These are phyloP conservation scores for Dromas ardeola DNA, from an alignment of 2,113 vertebrate genomes.

Conservation along the genomic window DNA sequence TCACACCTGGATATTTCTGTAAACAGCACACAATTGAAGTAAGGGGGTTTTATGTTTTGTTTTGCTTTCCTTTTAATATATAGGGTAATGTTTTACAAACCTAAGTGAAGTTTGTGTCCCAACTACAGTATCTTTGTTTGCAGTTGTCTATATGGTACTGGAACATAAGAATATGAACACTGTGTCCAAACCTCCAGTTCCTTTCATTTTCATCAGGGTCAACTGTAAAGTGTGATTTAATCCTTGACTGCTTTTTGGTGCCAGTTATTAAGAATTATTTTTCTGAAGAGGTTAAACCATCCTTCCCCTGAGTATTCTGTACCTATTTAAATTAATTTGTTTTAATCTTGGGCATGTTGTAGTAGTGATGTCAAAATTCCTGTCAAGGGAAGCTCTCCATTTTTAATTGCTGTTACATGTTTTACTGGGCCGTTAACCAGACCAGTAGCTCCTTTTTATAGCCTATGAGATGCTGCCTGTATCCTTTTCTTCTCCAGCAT, in stretches of 20 bases:
- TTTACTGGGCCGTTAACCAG: background rate
- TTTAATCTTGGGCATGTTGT: background rate
- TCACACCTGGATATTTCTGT: constrained; percentile 75
- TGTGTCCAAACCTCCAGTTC: background rate
- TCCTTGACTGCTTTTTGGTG: background rate
- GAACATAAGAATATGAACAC: background rate
- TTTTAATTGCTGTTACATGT: background rate
- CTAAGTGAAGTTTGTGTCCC: background rate
- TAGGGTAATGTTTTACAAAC: background rate
- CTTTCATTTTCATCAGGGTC: background rate
- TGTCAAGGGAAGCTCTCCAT: background rate
- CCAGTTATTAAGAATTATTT: background rate
- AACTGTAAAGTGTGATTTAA: background rate
- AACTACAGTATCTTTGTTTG: background rate
- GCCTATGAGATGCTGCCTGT: background rate
- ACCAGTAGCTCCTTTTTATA: background rate
- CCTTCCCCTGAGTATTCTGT: background rate
- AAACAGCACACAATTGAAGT: constrained; percentile 69
- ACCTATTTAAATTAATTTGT: background rate
- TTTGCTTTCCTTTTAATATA: background rate
- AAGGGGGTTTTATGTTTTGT: background rate
- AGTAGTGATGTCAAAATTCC: background rate
- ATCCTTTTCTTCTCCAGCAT: background rate
- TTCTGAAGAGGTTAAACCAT: background rate
- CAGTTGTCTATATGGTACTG: background rate